Evolutionary conservation across 2,888 invertebrate genomes (phyloP), one percentile per base, ranked within the genome.

Genomic region (Pachydiplax longipennis): DNA sequence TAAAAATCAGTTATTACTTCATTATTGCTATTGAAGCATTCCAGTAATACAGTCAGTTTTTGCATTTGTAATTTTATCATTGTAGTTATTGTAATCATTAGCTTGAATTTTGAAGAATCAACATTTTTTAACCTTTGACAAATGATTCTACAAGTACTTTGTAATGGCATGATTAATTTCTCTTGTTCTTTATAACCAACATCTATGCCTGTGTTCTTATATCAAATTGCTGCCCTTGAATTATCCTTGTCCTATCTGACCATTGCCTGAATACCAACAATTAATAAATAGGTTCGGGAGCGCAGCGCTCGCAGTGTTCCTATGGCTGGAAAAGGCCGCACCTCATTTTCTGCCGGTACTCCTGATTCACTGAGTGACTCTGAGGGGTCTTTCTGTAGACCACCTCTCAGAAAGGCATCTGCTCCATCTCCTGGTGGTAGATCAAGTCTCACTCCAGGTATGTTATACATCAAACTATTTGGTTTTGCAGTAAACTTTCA

Each of bases 251-350:
- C 73, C 73, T 31, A 3, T 73, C 73, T 73, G 31, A 31, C 73
- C 73, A 73, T 31, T 25, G 31, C 31, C 73, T 73, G 73, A 73
- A 73, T 73, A 73, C 73, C 73, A 31, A 31, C 73, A 73, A 58
- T 65, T 87, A 61, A 81, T 91, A 90, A 92, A 91, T 95, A 99
- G 98, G 98, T 99, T 91, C 96, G 98, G 93, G 99, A 99, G 95
- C 96, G 98, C 93, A 98, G 98, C 81, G 97, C 96, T 91, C 96
- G 98, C 93, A 98, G 98, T 91, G 97, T 98, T 92, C 98, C 99
- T 83, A 98, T 99, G 98, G 92, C 92, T 82, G 96, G 96, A 61
- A 94, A 95, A 87, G 96, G 97, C 80, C 95, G 97, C 92, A 97
- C 97, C 2, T 97, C 97, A 31, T 95, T 97, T 91, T 97, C 97